Percentiles rank a stretch among this genome's conserved stretches.
phyloP scores from a whole-genome alignment of 2,113 vertebrate genomes.

The Herpetotheres cachinnans region DNA sequence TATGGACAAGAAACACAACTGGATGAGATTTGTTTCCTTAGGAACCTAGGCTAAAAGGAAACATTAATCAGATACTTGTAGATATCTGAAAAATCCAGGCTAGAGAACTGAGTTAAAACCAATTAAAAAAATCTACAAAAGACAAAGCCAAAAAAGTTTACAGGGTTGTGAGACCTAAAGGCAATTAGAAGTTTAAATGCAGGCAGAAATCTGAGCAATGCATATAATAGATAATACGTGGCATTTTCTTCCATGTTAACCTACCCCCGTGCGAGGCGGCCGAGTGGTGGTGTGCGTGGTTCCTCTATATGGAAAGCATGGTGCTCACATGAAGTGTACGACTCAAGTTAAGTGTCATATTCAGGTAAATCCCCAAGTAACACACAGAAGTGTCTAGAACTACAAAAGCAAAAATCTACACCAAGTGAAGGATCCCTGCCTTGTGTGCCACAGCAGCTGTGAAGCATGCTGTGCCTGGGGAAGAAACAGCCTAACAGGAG shows the following conservation, averaged over 20 bases:
- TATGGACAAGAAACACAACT: neutral
- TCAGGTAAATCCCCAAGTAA: neutral
- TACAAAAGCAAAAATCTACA: neutral
- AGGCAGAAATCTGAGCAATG: neutral
- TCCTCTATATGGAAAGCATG: neutral
- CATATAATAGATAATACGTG: neutral
- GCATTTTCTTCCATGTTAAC: neutral
- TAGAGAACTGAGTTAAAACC: neutral
- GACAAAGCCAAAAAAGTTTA: neutral
- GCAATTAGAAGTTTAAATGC: neutral
- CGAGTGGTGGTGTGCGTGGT: too few species aligned
- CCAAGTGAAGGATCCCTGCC: neutral
- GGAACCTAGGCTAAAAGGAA: neutral
- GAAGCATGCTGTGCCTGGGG: fast-evolving
- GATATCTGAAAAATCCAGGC: neutral
- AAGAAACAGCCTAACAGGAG: neutral
- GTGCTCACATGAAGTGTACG: neutral
- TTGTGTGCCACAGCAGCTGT: fast-evolving
- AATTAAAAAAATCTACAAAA: neutral
- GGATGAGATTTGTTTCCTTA: slow-evolving; percentile 3
- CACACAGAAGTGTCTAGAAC: neutral
- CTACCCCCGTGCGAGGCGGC: neutral
- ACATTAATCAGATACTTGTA: neutral
- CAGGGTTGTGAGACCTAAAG: neutral
- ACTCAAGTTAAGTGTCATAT: neutral